phyloP scores from a whole-genome alignment of 2,888 invertebrate genomes.

The Aelia acuminata region DNA sequence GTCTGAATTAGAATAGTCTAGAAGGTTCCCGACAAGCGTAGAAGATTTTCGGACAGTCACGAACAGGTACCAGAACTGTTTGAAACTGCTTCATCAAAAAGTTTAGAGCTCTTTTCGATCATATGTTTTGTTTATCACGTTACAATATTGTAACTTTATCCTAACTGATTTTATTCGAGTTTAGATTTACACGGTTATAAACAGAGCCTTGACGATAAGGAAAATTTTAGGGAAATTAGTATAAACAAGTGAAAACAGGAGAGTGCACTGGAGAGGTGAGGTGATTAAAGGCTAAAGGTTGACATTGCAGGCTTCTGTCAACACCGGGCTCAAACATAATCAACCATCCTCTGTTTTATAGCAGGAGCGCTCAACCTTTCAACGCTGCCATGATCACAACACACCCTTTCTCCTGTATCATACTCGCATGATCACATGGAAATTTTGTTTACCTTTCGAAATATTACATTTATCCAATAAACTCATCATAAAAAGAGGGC shows the following conservation, averaged over 20 bases:
- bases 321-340: slow-evolving; percentile 15
- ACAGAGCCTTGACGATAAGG: not conserved
- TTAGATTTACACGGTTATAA: no score
- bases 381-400: not conserved
- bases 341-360: slow-evolving; percentile 7
- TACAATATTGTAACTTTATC: no score
- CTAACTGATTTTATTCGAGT: no score
- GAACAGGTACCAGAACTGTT: no score
- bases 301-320: not conserved
- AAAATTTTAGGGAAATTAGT: not conserved
- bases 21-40: no score
- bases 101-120: no score
- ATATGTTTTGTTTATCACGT: no score
- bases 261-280: not conserved
- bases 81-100: no score
- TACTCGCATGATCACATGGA: not conserved
- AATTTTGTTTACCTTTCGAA: not conserved
- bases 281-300: not conserved
- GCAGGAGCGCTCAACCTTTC: not conserved
- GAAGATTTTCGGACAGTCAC: no score
- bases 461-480: no score
- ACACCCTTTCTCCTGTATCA: not conserved
- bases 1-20: no score
- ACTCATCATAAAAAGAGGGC: not conserved
- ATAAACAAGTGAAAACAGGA: not conserved